phyloP scores from a whole-genome alignment of 30 jellyfish, hydroid and myxozoan genomes.

The Hydra vulgaris region DNA sequence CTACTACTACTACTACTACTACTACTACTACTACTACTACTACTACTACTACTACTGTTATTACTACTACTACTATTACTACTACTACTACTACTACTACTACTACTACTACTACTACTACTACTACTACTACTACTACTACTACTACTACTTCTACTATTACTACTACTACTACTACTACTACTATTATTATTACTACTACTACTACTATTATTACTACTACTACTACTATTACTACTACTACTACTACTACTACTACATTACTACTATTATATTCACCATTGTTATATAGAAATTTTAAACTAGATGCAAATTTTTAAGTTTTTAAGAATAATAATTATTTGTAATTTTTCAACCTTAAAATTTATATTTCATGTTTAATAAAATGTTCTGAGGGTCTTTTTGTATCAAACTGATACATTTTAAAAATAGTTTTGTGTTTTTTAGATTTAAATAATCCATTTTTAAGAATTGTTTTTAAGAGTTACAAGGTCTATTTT shows the following conservation, averaged over 20 bases:
- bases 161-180: conserved; percentile 6
- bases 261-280: too few species aligned
- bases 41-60: conserved; percentile 6
- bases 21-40: conserved; percentile 3
- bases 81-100: conserved; percentile 4
- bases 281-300: too few species aligned
- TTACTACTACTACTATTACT: conserved; percentile 3
- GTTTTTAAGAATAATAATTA: too few species aligned
- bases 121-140: conserved; percentile 3
- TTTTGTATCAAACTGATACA: too few species aligned
- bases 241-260: conserved; percentile 3
- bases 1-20: conserved; percentile 4
- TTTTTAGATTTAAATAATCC: too few species aligned
- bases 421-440: too few species aligned
- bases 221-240: conserved; percentile 5
- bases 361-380: too few species aligned
- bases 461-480: too few species aligned
- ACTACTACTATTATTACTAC: conserved; percentile 5
- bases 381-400: too few species aligned
- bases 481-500: too few species aligned
- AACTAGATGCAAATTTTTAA: too few species aligned
- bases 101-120: conserved; percentile 6
- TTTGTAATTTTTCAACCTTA: too few species aligned
- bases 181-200: conserved; percentile 5
- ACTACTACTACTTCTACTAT: conserved; percentile 1